Base-by-base conservation (phyloP, 2,113 vertebrate species). In the Theropithecus gelada region DNA sequence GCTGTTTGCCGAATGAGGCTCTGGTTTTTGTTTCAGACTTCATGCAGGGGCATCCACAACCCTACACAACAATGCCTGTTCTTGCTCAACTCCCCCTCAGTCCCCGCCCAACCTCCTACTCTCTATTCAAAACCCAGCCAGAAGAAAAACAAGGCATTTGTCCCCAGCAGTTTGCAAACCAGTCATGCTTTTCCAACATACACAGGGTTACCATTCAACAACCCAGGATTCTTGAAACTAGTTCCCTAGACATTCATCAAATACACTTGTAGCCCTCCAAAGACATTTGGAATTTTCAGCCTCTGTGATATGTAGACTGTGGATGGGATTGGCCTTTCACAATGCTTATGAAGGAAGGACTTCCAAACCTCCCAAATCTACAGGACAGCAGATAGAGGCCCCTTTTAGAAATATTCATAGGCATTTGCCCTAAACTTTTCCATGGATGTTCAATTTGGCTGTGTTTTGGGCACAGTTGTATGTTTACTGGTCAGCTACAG, bases 11-110 rank as follows among this genome's bases (percentile, higher is more conserved):
- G 9, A 97, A 92, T 66, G 90, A 87, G 76, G 92, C 95, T 97
- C 83, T 94, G 84, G 64, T 94, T 98, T 97, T 96, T 97, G 96
- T 98, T 98, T 97, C 92, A 96, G 79, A 94, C 50, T 95, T 94
- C 1, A 0, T 88, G 84, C 66, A 96, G 94, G 96, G 96, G 90
- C 95, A 97, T 96, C 94, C n/a, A 8, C 73, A 97, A 64, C 50
- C 91, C 87, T 96, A 75, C 20, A 96, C 95, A 96, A 98, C 97
- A 98, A 97, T 98, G 94, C 81, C 76, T 98, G 98, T 98, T 97
- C 97, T 97, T 16, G 38, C 68, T 96, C 66, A 90, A 96, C 97
- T 94, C 95, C 95, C 97, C 96, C 97, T 97, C 94, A 0, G 57
- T 97, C 76, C 83, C 97, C 78, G 43, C 97, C 97, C 97, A 98